These are phyloP conservation scores for Pica pica DNA, from an alignment of 2,113 vertebrate genomes.

Conservation along the genomic window DNA sequence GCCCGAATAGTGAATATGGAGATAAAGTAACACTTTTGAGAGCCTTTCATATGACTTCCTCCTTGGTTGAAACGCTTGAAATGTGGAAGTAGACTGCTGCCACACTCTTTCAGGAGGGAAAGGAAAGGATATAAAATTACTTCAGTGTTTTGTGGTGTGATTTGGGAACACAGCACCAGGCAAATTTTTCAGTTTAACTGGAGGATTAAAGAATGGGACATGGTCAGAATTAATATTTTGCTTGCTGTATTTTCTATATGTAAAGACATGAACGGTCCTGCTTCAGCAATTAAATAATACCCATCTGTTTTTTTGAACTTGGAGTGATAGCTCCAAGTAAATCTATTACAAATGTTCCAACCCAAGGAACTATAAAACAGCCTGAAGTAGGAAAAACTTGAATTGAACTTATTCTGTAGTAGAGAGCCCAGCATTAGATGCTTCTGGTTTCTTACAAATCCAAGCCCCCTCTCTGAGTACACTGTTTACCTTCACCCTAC, in stretches of 20 bases:
- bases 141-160: background rate
- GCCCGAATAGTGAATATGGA: background rate
- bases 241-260: background rate
- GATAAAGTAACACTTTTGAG: conserved; percentile 32
- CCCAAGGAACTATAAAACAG: background rate
- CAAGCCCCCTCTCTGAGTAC: background rate
- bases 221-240: background rate
- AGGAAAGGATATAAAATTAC: background rate
- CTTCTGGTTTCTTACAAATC: background rate
- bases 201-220: conserved; percentile 1
- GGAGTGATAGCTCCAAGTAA: conserved; percentile 22
- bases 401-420: background rate
- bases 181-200: background rate
- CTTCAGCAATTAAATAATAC: conserved; percentile 10
- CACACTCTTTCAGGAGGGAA: background rate
- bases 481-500: background rate
- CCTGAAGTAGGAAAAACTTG: background rate
- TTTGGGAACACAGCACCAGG: background rate
- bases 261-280: background rate
- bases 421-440: background rate
- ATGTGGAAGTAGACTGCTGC: background rate
- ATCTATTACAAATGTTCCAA: conserved; percentile 10
- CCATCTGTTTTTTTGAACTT: conserved; percentile 15
- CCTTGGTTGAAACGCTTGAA: conserved; percentile 7
- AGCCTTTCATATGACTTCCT: conserved; percentile 34